These are phyloP conservation scores for Columba guinea DNA, from an alignment of 2,797 vertebrate genomes.

Conservation along the genomic window DNA sequence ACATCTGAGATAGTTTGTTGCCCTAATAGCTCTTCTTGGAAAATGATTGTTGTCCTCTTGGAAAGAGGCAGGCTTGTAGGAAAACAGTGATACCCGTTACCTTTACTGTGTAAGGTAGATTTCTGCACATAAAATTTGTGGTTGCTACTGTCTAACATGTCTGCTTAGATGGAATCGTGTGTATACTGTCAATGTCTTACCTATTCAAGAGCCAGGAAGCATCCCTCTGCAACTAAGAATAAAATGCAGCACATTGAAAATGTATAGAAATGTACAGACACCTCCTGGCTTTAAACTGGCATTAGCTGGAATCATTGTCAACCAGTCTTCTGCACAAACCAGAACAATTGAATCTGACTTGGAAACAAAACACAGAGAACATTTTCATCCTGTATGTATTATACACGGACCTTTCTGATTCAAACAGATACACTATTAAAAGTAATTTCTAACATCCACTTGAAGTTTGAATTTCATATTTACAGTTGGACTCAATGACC, in stretches of 20 bases:
- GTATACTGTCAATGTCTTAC: background rate
- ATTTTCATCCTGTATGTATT: background rate
- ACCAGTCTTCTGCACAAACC: background rate
- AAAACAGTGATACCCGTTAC: background rate
- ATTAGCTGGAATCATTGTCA: background rate
- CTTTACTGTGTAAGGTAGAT: background rate
- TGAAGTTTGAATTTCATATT: background rate
- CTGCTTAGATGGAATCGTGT: background rate
- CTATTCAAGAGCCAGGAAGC: background rate
- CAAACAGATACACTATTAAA: background rate
- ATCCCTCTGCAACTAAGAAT: background rate
- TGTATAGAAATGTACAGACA: background rate
- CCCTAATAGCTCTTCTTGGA: background rate
- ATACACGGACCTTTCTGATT: background rate
- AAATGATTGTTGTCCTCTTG: background rate
- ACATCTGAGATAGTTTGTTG: background rate
- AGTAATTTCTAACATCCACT: background rate
- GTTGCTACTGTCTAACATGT: background rate
- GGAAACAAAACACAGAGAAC: background rate
- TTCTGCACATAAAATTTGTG: background rate
- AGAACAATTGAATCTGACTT: background rate
- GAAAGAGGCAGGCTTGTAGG: background rate
- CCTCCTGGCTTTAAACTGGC: background rate
- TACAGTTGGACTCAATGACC: background rate
- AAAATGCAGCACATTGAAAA: background rate